Base-by-base conservation (phyloP, 1,140 invertebrate genomes). In the Drosophila sucinea region DNA sequence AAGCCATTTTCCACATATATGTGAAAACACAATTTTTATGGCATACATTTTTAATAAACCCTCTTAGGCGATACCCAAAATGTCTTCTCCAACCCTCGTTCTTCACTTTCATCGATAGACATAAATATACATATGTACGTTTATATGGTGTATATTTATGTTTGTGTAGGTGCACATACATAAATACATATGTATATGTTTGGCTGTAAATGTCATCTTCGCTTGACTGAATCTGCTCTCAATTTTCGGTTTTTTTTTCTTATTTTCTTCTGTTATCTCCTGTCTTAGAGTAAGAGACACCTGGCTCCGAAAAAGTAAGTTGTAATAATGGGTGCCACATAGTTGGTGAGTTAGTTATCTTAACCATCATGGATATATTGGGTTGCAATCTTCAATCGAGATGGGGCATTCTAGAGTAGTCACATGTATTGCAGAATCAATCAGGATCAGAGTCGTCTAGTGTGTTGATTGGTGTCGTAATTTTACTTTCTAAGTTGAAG, bases 11-110 rank as follows among this genome's bases (percentile, higher is more conserved):
- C 60, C 60, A 70, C 79, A 87, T 82, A 85, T 82, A 85, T 85
- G 17, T 17, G 81, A 78, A 77, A 85, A 67, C 73, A 65, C 74
- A 70, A 81, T 86, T 87, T 87, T 82, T 71, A 82, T 81, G 71
- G 71, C 76, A 87, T 86, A 76, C 79, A 86, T 82, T 87, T 86
- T 87, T 79, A 86, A 86, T 87, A 86, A 87, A 74, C 67, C 67
- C 74, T 57, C 55, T 57, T 57, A 57, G 55, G n/a, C 55, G n/a
- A 57, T 17, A 30, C 29, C 44, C 23, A 25, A 51, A 51, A 51
- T 27, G 7, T 57, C 67, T 61, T 54, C 54, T 58, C 27, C 71
- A 4, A 27, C 38, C 55, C n/a, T 33, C 6, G 27, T 7, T 4
- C 40, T 35, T 23, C 0, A 8, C 3, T 35, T 60, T 51, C 17